Percentiles rank a stretch among this genome's conserved stretches.
phyloP scores from a whole-genome alignment of 2,888 invertebrate genomes.

The Oxystoma pomonae region DNA sequence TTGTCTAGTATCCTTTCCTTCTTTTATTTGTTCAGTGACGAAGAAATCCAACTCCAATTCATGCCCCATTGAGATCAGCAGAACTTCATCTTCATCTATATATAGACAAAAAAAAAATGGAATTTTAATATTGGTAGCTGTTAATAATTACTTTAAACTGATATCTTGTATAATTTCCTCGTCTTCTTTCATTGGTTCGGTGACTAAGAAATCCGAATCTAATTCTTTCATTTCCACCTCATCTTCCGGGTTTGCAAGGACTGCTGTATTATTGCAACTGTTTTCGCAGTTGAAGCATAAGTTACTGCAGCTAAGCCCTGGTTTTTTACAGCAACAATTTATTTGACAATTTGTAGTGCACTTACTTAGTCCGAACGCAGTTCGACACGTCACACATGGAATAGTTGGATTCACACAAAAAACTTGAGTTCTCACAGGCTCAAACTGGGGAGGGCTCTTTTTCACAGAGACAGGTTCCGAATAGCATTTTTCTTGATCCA shows the following conservation, averaged over 20 bases:
- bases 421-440: no score
- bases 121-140: not conserved
- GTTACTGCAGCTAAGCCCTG: not conserved
- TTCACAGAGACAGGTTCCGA: no score
- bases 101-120: not conserved
- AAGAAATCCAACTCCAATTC: no score
- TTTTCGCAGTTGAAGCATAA: conserved; percentile 3
- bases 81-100: not conserved
- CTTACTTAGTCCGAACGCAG: no score
- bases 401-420: no score
- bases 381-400: no score
- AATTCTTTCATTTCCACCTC: conserved; percentile 10
- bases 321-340: not conserved
- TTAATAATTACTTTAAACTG: conserved; percentile 4
- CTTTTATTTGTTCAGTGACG: no score
- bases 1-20: no score
- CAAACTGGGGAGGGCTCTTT: no score
- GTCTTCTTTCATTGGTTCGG: conserved; percentile 7
- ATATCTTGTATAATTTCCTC: conserved; percentile 11
- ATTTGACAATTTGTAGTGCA: not conserved
- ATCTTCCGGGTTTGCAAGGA: conserved; percentile 7
- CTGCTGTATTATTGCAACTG: conserved; percentile 2
- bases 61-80: no score
- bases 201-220: conserved; percentile 5
- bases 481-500: no score